Conservation (phyloP, 1,140 invertebrate species). For the roundworm (Caenorhabditis elegans) region DNA sequence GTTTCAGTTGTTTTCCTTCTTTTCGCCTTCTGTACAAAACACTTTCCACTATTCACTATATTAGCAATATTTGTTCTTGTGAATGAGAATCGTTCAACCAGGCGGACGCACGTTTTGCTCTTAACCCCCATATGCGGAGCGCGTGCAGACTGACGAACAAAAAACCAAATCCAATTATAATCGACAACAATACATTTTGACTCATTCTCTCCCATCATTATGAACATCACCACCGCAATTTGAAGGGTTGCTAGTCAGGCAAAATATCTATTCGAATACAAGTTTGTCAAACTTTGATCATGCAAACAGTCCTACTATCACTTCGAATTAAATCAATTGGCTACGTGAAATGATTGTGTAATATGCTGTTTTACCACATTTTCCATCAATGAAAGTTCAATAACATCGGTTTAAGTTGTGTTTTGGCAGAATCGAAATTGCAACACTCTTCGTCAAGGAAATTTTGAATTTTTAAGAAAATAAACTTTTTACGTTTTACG, state of each 20-base stretch:
- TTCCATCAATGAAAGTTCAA: not conserved
- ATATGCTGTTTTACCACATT: not conserved
- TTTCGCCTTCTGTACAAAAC: not conserved
- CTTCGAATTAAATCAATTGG: not conserved
- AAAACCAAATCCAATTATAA: constrained; percentile 5
- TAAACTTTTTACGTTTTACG: too few relatives aligned
- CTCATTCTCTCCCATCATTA: not conserved
- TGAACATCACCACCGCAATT: not conserved
- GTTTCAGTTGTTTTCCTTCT: not conserved
- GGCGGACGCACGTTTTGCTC: not conserved
- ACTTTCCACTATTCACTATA: constrained; percentile 2
- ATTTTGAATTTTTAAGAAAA: too few relatives aligned
- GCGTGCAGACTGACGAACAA: not conserved
- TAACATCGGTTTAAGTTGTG: too few relatives aligned
- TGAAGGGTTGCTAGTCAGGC: not conserved
- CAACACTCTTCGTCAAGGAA: too few relatives aligned
- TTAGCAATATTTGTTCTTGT: constrained; percentile 17
- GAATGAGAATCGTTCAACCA: constrained; percentile 27
- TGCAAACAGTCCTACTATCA: not conserved
- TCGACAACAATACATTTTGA: not conserved
- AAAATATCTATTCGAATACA: not conserved
- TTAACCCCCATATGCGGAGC: not conserved
- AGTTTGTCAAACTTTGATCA: constrained; percentile 21
- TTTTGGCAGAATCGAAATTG: too few relatives aligned
- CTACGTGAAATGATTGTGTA: not conserved